These are phyloP conservation scores for Papilio helenus DNA, from an alignment of 1,140 invertebrate species.

Conservation along the genomic window DNA sequence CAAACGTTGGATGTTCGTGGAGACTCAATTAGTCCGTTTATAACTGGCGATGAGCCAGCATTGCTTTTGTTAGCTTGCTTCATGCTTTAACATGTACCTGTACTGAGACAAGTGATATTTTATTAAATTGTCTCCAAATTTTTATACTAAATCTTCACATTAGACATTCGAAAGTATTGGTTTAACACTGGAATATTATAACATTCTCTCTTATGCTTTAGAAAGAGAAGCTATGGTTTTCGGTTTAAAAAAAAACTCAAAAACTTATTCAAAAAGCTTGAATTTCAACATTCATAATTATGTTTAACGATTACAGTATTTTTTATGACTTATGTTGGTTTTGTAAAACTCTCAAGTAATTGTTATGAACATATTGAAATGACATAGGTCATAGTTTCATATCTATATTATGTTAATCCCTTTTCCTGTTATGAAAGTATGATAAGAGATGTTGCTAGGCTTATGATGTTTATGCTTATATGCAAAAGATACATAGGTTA, in stretches of 20 bases:
- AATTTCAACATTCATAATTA: too few relatives aligned
- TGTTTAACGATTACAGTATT: too few relatives aligned
- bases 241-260: too few relatives aligned
- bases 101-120: neutral
- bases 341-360: too few relatives aligned
- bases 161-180: too few relatives aligned
- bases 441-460: constrained; percentile 8
- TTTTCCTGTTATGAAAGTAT: constrained; percentile 3
- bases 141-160: neutral
- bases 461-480: neutral
- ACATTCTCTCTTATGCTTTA: too few relatives aligned
- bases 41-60: constrained; percentile 65
- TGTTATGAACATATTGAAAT: neutral
- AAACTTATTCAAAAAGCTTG: too few relatives aligned
- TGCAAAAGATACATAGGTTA: neutral
- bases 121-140: neutral
- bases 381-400: neutral
- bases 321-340: too few relatives aligned
- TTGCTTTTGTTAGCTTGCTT: constrained; percentile 57
- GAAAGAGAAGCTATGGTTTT: too few relatives aligned
- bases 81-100: constrained; percentile 50
- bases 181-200: too few relatives aligned
- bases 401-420: neutral
- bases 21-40: constrained; percentile 46
- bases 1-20: constrained; percentile 41